Evolutionary conservation across 2,113 vertebrate species (phyloP).

Genomic region (Merops nubicus): DNA sequence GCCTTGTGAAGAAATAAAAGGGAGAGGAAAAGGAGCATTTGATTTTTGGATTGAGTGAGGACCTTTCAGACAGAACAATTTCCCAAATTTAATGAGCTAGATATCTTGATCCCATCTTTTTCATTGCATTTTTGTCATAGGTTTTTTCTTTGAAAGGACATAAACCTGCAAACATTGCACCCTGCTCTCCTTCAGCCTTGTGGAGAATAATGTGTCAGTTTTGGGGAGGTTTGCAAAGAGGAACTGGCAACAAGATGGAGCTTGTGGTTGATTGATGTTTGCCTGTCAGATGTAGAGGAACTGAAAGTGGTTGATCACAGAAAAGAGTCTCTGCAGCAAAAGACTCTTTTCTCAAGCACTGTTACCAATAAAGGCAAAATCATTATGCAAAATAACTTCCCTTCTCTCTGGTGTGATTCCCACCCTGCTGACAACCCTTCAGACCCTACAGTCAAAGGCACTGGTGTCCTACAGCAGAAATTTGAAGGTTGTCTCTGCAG

Average conservation of each 20-base stretch:
- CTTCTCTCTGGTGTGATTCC: no score
- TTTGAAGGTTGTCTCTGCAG: no score
- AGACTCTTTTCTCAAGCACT: no score
- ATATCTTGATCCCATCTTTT: conserved; percentile 9
- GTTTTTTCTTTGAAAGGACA: conserved; percentile 23
- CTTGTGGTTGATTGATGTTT: not conserved
- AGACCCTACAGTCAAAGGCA: no score
- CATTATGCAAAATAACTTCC: no score
- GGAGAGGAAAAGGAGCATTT: not conserved
- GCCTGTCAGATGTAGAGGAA: not conserved
- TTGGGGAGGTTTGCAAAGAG: not conserved
- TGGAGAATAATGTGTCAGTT: not conserved
- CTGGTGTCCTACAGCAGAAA: no score
- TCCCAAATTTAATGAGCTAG: not conserved
- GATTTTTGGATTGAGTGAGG: conserved; percentile 22
- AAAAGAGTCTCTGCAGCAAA: not conserved
- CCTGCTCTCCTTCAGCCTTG: not conserved
- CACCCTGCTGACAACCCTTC: no score
- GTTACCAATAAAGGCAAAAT: no score
- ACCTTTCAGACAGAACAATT: not conserved
- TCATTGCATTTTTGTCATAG: not conserved
- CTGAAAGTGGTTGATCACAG: not conserved
- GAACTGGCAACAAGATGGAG: not conserved
- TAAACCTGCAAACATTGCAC: not conserved
- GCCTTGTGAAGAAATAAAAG: not conserved